Evolutionary conservation across 2,888 invertebrate genomes (phyloP), one percentile per base, ranked within the genome.

Genomic region (Dilophus febrilis): DNA sequence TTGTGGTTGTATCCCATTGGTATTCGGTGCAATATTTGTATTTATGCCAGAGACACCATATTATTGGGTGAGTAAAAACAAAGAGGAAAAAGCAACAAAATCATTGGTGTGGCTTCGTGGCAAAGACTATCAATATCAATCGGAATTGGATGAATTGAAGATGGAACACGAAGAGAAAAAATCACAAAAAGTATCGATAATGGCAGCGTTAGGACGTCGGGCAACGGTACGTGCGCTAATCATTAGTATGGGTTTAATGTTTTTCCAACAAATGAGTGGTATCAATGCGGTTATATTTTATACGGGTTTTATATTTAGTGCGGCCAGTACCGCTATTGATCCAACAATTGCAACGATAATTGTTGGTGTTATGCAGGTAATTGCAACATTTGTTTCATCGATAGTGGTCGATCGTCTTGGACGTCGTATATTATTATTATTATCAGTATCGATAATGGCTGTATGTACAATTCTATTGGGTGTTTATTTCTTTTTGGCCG

Each of bases 11-110:
- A 30, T 62, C n/a, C 63, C 88, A 0, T 52, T 85, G 1, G 49
- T 83, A 5, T 81, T 85, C 49, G 75, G 74, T 1, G 49, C 67
- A 0, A 63, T 78, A 3, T 82, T 87, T 60, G 70, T 80, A 51
- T 79, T 84, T 49, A 82, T 90, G 74, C 92, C 91, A 0, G 92
- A 92, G 60, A 77, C 84, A 4, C 91, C 92, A 0, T 72, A 74
- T 22, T 84, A 70, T 55, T 65, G 75, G 47, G 67, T 83, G 6
- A 67, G 69, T 35, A 77, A 75, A 52, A 71, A 71, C 6, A 67
- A 69, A 31, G 62, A 70, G 17, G 69, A 72, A 2, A 74, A 72
- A 38, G 90, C 90, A 0, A 64, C 71, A 6, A 64, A 71, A 34
- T 72, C 86, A 0, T 60, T 91, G 46, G 61, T 72, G 44, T 74